Base-by-base conservation (phyloP, 1,140 invertebrate species). In the Neuroterus valhalla region DNA sequence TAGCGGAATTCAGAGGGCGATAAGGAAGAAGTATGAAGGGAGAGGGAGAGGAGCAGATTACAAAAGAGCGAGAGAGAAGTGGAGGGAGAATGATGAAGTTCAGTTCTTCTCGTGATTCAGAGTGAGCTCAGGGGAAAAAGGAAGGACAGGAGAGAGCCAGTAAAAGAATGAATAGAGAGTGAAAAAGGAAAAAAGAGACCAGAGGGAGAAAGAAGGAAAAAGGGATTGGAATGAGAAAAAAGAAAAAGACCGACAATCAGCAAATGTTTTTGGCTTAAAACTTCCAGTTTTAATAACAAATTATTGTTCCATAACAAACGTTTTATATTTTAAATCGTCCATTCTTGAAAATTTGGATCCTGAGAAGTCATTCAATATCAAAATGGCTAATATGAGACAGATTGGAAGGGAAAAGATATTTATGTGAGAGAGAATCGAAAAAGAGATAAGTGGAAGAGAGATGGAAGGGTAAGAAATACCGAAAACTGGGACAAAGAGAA, bases 391-490 rank as follows among this genome's bases (percentile, higher is more conserved):
- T 38, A 45, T 17, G 50, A 70, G 44, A 67, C 15, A 44, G 21
- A 26, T 23, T 14, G 66, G 43, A 73, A 46, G 67, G 74, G 77
- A 71, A 70, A 50, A 68, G 70, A 74, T 66, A 72, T 69, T 66
- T 55, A 72, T 43, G 72, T 31, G 62, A 73, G 70, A 76, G 31
- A 46, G 45, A 55, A 55, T 38, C 73, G 66, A 43, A 78, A 48
- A 83, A 77, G 74, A 71, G 62, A 77, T 72, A 68, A 70, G 74
- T 80, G 70, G 78, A 79, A 76, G 73, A 85, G 85, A 86, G 78
- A 85, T 73, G 84, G 84, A 88, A 81, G 84, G 85, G 87, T 68
- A 38, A 26, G 45, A 86, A 88, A 82, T 85, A 82, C 87, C 87
- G 85, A 88, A 89, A 83, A 84, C 74, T 76, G 50, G 78, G 74